Evolutionary conservation across 2,797 vertebrate species (phyloP), one percentile per base, ranked within the genome.

Genomic region (Etheostoma nigrum): DNA sequence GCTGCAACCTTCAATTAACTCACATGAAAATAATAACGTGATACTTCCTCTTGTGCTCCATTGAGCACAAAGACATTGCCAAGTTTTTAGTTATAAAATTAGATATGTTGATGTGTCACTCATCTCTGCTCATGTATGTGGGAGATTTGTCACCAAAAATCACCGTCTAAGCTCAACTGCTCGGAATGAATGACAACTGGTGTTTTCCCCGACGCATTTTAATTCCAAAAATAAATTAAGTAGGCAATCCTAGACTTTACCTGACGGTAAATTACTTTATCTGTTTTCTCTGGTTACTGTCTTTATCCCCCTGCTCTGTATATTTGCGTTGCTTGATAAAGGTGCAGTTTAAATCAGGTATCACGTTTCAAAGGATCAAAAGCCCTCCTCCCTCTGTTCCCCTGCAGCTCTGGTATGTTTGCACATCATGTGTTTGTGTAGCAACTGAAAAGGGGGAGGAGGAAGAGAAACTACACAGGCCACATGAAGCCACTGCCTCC

Each of bases 321-420:
- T 44, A 15, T 55, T 60, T 69, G 13, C 30, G 5, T 63, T 59
- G 10, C 15, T 15, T 8, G 8, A 64, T 63, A 58, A 67, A 14
- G 53, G 45, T 71, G 13, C 18, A 48, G 5, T 65, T 61, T 76
- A 73, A 81, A 76, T 49, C 40, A 53, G 82, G 58, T 15, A 59
- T 60, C 23, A 19, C 63, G 33, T 63, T n/a, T 54, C 0, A n/a
- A 12, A 57, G 58, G 18, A 62, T 71, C 6, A 79, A 67, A 79
- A 65, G 19, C 51, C 72, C 76, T 63, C 63, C 76, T 59, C 49
- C 53, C 63, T 76, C 60, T 79, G 62, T 78, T 36, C 36, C 71
- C 25, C 27, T 44, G 66, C 64, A 61, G 64, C 86, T 78, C 36
- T 85, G 89, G 82, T 73, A 78, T 87, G 86, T 85, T 76, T 66